These are phyloP conservation scores for Leptatherina wallacei DNA, from an alignment of 2,797 vertebrate genomes.

Conservation along the genomic window DNA sequence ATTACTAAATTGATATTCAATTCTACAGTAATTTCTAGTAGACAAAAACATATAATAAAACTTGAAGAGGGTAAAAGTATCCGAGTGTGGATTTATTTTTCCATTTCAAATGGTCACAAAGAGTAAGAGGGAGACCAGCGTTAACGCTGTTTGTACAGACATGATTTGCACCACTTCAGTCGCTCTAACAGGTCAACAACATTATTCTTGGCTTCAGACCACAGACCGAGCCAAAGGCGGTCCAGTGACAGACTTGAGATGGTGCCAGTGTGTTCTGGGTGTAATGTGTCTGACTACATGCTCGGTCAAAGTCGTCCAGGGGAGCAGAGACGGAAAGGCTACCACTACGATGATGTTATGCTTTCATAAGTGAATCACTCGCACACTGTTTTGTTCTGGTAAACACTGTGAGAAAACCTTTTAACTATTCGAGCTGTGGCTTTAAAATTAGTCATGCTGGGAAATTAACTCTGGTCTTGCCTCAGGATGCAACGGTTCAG, in stretches of 20 bases:
- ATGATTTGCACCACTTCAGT: slow-evolving; percentile 49
- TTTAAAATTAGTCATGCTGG: slow-evolving; percentile 8
- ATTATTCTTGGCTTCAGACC: slow-evolving; percentile 70
- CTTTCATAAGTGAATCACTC: slow-evolving; percentile 19
- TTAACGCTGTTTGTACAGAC: slow-evolving; percentile 62
- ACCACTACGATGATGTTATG: slow-evolving; percentile 37
- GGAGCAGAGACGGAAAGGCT: slow-evolving; percentile 22
- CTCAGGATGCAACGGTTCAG: background rate
- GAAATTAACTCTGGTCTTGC: background rate
- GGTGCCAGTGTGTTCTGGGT: slow-evolving; percentile 64
- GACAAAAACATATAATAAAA: slow-evolving; percentile 5
- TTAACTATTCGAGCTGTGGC: slow-evolving; percentile 1
- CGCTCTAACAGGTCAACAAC: slow-evolving; percentile 60
- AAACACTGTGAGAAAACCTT: slow-evolving; percentile 7
- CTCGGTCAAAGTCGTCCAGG: slow-evolving; percentile 42
- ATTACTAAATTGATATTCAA: slow-evolving; percentile 5
- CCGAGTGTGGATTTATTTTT: background rate
- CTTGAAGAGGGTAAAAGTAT: slow-evolving; percentile 3
- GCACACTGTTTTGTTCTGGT: slow-evolving; percentile 1
- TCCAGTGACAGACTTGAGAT: slow-evolving; percentile 56
- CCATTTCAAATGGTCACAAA: slow-evolving; percentile 19
- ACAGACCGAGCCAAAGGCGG: slow-evolving; percentile 46
- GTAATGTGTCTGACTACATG: slow-evolving; percentile 58
- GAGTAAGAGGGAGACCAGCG: slow-evolving; percentile 42
- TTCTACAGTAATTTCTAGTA: no score